Base-by-base conservation (phyloP, 2,888 invertebrate species). In the Trichogramma dendrolimi region DNA sequence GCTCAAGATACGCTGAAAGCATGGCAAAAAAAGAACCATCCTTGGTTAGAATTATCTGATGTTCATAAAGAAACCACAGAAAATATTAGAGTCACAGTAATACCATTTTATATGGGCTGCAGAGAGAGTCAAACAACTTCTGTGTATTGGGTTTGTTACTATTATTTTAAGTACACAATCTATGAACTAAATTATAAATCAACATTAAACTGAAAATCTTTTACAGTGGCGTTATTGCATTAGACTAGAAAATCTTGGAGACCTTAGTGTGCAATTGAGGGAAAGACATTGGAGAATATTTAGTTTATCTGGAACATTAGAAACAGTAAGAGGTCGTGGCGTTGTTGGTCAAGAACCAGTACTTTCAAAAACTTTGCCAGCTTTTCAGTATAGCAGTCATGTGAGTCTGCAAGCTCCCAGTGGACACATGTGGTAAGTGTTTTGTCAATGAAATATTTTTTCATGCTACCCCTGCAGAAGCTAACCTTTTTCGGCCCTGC, bases 261-360 rank as follows among this genome's bases (percentile, higher is more conserved):
- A 90, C 46, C 82, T 91, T 59, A 90, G 92, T 58, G 94, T 98
- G 4, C 96, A 96, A 77, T 81, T 99, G 53, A 85, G 97, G 63
- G 96, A 98, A 82, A 83, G 98, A n/a, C 96, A 97, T 80, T 97
- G 97, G 97, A 86, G 96, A 70, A 97, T 98, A 77, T 97, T 97
- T 80, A 95, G 95, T 46, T 83, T 97, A 64, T 92, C 91, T 57
- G 93, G 94, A 58, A 96, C 96, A 10, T 81, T 97, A 72, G 96
- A 97, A 82, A 96, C 96, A 0, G 93, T 93, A 2, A 85, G 96
- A 69, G 97, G 96, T 0, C 85, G 96, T 72, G 97, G 95, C 49
- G 96, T 98, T 55, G 96, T 97, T n/a, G 97, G 97, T 1, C 95
- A 97, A 83, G 97, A 98, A 82, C 97, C 97, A 49, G 87, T 94